Percentiles rank a stretch among this genome's conserved stretches.
Conservation (phyloP, 30 jellyfish, hydroid and myxozoan species). For the Rhopilema esculentum region DNA sequence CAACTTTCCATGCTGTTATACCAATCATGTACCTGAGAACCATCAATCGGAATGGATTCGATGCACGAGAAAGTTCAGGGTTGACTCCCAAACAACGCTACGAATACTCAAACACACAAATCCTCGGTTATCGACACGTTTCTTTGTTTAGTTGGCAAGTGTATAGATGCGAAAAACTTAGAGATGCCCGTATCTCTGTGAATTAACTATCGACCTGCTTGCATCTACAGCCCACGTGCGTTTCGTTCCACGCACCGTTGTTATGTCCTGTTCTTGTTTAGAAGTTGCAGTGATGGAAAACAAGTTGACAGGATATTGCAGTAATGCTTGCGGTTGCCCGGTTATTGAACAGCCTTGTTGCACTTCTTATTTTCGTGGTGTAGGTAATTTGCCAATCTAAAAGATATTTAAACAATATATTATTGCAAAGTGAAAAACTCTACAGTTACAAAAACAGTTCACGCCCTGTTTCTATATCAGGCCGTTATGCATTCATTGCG, state of each 20-base stretch:
- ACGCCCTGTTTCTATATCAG: no score
- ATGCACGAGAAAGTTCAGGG: no score
- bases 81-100: not conserved
- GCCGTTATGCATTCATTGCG: no score
- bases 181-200: not conserved
- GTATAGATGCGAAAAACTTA: not conserved
- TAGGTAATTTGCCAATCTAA: not conserved
- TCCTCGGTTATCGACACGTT: not conserved
- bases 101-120: not conserved
- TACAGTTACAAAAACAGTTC: no score
- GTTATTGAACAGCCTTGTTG: not conserved
- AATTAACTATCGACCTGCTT: not conserved
- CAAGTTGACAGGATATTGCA: not conserved
- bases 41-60: no score
- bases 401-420: not conserved
- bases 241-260: not conserved
- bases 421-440: not conserved
- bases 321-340: not conserved
- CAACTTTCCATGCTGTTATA: no score
- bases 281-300: not conserved
- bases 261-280: not conserved
- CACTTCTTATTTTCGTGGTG: not conserved
- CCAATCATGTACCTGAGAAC: no score
- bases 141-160: not conserved
- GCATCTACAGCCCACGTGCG: not conserved